These are phyloP conservation scores for Sarotherodon lohbergeri DNA, from an alignment of 2,113 vertebrate species.

Conservation along the genomic window DNA sequence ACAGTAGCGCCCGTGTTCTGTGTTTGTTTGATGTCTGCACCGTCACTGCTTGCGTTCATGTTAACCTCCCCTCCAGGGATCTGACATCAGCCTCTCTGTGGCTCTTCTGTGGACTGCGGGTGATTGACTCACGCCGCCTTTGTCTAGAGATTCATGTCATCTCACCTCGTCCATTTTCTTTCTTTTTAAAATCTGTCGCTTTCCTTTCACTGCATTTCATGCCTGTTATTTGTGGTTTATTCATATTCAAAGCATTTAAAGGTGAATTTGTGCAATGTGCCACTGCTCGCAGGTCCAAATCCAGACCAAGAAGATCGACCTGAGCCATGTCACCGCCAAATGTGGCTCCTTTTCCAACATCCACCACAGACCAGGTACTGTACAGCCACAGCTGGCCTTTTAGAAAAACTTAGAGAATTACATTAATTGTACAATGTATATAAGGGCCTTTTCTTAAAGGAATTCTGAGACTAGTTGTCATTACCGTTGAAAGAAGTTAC, in stretches of 20 bases:
- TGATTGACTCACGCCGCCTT: neutral
- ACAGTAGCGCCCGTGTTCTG: neutral
- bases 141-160: neutral
- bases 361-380: conserved; percentile 86
- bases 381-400: neutral
- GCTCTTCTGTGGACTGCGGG: neutral
- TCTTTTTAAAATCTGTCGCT: neutral
- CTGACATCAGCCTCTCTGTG: neutral
- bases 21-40: neutral
- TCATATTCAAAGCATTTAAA: neutral
- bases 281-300: conserved; percentile 81
- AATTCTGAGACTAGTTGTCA: neutral
- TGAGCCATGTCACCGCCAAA: conserved; percentile 91
- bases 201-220: neutral
- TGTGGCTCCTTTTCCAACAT: conserved; percentile 94
- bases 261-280: neutral
- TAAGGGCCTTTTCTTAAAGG: neutral
- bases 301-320: conserved; percentile 90
- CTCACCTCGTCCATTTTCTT: neutral
- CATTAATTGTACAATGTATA: neutral
- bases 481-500: neutral
- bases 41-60: neutral
- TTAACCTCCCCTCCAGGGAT: neutral
- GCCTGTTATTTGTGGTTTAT: neutral
- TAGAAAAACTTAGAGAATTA: neutral